Percentiles rank a stretch among this genome's conserved stretches.
These are phyloP conservation scores for Ispidina picta DNA, from an alignment of 2,797 vertebrate species.

Conservation along the genomic window DNA sequence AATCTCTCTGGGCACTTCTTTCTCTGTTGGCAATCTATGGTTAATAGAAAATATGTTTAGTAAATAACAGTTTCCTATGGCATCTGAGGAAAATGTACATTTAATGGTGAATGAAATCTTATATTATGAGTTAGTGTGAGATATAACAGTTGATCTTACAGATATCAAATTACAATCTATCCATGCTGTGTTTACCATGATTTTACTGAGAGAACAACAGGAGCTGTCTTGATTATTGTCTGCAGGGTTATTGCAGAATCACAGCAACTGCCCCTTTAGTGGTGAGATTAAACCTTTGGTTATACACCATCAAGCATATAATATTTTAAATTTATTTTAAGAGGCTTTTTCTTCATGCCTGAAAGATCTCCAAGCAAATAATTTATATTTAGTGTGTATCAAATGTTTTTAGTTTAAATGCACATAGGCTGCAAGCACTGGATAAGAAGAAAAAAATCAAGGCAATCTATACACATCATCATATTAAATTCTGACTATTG, in stretches of 20 bases:
- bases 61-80: constrained; percentile 62
- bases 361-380: constrained; percentile 79
- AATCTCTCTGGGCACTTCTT: constrained; percentile 37
- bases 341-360: constrained; percentile 82
- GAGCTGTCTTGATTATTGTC: constrained; percentile 79
- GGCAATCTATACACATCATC: constrained; percentile 74
- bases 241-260: constrained; percentile 80
- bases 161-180: constrained; percentile 76
- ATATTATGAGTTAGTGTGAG: constrained; percentile 69
- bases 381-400: constrained; percentile 79
- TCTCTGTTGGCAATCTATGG: constrained; percentile 43
- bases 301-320: constrained; percentile 82
- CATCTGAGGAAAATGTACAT: constrained; percentile 70
- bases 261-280: constrained; percentile 77
- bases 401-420: constrained; percentile 78
- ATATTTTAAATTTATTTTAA: constrained; percentile 85
- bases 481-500: constrained; percentile 75
- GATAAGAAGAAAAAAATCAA: constrained; percentile 73
- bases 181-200: constrained; percentile 78
- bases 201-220: constrained; percentile 79
- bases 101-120: constrained; percentile 77
- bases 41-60: constrained; percentile 68
- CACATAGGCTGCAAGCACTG: constrained; percentile 75
- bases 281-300: constrained; percentile 81
- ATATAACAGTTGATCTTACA: constrained; percentile 74